Evolutionary conservation across 2,888 invertebrate genomes (phyloP).

Genomic region (Andrena flavipes): DNA sequence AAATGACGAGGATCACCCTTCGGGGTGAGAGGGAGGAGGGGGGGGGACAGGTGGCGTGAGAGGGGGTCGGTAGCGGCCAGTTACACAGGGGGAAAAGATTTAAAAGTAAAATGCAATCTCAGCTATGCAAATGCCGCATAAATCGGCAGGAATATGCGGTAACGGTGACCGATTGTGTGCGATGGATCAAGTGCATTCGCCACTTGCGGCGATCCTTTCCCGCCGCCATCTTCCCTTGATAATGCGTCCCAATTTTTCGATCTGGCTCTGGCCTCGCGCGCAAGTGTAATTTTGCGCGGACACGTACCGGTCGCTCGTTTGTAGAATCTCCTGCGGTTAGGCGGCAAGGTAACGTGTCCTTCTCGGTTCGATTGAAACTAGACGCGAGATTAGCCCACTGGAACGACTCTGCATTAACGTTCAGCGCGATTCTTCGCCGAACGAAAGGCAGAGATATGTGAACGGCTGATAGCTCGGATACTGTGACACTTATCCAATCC

Average conservation of each 20-base stretch:
- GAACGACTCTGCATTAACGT: constrained; percentile 2
- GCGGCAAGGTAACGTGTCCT: neutral
- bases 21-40: neutral
- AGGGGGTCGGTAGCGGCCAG: constrained; percentile 31
- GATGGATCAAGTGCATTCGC: constrained; percentile 61
- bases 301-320: constrained; percentile 18
- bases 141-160: constrained; percentile 74
- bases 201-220: constrained; percentile 29
- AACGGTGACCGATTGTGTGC: constrained; percentile 64
- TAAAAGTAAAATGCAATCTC: constrained; percentile 79
- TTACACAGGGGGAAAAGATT: constrained; percentile 64
- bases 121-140: constrained; percentile 75
- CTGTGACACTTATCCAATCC: no score
- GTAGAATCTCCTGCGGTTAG: neutral
- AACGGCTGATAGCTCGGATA: no score
- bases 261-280: neutral
- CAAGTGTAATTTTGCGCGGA: constrained; percentile 31
- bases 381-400: neutral
- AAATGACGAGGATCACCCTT: constrained; percentile 63
- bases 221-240: constrained; percentile 3
- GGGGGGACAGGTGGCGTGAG: no score
- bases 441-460: neutral
- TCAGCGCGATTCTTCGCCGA: neutral
- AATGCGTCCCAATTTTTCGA: constrained; percentile 18
- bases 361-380: constrained; percentile 7